phyloP scores from a whole-genome alignment of 2,113 vertebrate species.

The Melanerpes aurifrons region DNA sequence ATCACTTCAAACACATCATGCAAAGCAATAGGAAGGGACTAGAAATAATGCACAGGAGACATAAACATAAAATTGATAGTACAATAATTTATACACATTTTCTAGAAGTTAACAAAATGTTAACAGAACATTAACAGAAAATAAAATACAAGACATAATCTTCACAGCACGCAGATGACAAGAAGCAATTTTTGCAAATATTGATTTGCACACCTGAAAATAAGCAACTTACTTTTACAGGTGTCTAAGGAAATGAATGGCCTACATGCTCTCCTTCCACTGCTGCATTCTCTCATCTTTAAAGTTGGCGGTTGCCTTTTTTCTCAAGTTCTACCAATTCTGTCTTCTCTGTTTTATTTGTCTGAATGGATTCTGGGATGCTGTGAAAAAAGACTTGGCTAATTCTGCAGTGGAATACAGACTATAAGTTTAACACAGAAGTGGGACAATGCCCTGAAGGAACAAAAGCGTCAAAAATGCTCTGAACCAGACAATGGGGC shows the following conservation, averaged over 20 bases:
- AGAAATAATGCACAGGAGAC: background rate
- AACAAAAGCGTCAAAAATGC: too few species aligned
- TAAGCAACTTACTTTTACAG: background rate
- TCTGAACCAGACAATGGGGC: too few species aligned
- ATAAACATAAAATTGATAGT: background rate
- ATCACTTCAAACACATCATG: background rate
- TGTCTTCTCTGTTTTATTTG: background rate
- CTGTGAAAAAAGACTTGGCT: background rate
- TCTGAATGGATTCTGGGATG: background rate
- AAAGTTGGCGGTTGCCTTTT: background rate
- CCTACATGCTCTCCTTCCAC: background rate
- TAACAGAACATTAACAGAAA: background rate
- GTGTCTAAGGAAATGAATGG: background rate
- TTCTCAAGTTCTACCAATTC: background rate
- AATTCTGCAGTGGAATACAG: background rate
- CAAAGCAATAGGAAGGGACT: background rate
- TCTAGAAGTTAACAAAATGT: background rate
- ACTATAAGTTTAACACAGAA: background rate
- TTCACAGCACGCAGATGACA: background rate
- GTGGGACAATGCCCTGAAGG: background rate
- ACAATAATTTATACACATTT: background rate
- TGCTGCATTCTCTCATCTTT: background rate
- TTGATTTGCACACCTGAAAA: background rate
- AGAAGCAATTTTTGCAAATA: background rate
- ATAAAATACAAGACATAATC: background rate